Evolutionary conservation across 2,888 invertebrate species (phyloP).

Genomic region (Acleris emargana): DNA sequence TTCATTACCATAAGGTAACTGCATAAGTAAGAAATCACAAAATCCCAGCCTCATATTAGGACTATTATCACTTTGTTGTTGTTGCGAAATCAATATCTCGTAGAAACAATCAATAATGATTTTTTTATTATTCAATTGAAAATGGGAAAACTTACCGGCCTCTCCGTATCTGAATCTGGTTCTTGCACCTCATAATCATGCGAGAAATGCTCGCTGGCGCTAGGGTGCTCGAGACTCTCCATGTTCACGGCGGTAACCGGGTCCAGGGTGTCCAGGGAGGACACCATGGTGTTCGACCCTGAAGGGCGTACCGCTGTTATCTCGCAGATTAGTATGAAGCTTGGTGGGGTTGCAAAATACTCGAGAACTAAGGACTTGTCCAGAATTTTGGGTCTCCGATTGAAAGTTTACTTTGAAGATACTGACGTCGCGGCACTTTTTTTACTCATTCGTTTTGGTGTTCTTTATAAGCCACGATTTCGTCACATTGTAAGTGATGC

Average conservation of each 20-base stretch:
- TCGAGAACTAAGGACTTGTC: constrained; percentile 20
- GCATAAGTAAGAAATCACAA: too few relatives aligned
- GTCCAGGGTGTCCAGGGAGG: constrained; percentile 88
- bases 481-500: background rate
- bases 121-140: too few relatives aligned
- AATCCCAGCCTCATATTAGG: too few relatives aligned
- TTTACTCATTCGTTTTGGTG: too few relatives aligned
- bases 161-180: constrained; percentile 77
- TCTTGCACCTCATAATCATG: constrained; percentile 78
- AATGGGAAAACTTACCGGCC: constrained; percentile 61
- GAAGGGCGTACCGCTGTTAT: constrained; percentile 80
- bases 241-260: constrained; percentile 79
- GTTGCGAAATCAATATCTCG: too few relatives aligned
- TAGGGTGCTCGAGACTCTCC: constrained; percentile 77
- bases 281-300: constrained; percentile 93
- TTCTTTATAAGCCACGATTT: too few relatives aligned
- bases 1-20: too few relatives aligned
- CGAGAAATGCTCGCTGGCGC: constrained; percentile 74
- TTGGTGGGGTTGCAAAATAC: constrained; percentile 63
- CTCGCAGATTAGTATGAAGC: constrained; percentile 80
- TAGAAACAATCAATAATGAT: too few relatives aligned
- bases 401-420: background rate
- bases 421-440: background rate
- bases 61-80: too few relatives aligned
- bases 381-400: background rate